Evolutionary conservation across 1,140 invertebrate species (phyloP), one percentile per base, ranked within the genome.

Genomic region (Goniozus legneri): DNA sequence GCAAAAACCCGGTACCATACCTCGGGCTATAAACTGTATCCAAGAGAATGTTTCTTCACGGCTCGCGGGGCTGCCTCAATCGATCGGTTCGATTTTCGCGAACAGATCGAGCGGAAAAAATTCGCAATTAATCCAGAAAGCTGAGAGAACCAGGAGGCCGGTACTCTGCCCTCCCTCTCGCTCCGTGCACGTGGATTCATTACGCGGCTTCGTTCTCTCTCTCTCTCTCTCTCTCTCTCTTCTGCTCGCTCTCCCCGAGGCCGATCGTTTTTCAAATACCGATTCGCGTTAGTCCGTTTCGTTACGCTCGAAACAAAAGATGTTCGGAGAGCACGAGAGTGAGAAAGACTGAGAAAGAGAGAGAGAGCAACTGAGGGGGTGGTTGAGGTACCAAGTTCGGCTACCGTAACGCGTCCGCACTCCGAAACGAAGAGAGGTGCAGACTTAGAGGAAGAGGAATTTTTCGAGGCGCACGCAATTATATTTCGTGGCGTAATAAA

Each of bases 391-490:
- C 0, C 4, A 6, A 27, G 24, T 6, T 10, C 4, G 24, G 24
- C 24, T 27, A 27, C 24, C 24, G 10, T 27, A 27, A 27, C 24
- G 4, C 24, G 24, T 4, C 4, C 24, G 24, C 24, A n/a, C n/a
- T n/a, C n/a, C n/a, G n/a, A n/a, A n/a, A n/a, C n/a, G n/a, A n/a
- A n/a, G n/a, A n/a, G n/a, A n/a, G n/a, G n/a, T n/a, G n/a, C n/a
- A n/a, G 24, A 6, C 4, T 27, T 27, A 6, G 24, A 6, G 13
- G 24, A 27, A 19, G 24, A 47, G 44, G 32, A 57, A 58, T 57
- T 58, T 58, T 58, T n/a, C 56, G 51, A 54, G 44, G 42, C 44
- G 40, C 47, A 44, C 22, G 55, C 56, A 58, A 58, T 58, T 58
- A 58, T 49, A 58, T 35, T 50, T 40, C 39, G 46, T 46, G 39